Evolutionary conservation across 2,113 vertebrate species (phyloP).

Genomic region (Saguinus midas): DNA sequence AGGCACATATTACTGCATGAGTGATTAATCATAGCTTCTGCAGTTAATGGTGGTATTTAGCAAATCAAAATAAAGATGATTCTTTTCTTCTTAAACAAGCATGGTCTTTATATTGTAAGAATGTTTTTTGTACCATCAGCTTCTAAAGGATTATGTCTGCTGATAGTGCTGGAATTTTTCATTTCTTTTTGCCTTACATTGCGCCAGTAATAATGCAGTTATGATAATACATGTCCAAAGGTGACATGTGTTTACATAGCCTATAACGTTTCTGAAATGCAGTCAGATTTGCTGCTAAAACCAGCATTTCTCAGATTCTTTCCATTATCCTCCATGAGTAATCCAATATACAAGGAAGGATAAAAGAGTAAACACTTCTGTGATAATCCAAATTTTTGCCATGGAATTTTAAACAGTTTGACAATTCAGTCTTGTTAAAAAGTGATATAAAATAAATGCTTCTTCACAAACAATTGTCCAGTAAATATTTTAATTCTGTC

Average conservation of each 20-base stretch:
- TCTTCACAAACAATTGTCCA: slow-evolving; percentile 37
- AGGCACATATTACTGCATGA: background rate
- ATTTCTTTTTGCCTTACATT: background rate
- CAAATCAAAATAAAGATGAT: slow-evolving; percentile 18
- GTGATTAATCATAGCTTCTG: background rate
- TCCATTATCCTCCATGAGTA: slow-evolving; percentile 69
- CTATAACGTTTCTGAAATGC: slow-evolving; percentile 60
- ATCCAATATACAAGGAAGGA: slow-evolving; percentile 55
- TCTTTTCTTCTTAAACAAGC: background rate
- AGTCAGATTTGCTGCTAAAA: slow-evolving; percentile 60
- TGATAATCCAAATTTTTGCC: slow-evolving; percentile 63
- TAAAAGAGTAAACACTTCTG: slow-evolving; percentile 70
- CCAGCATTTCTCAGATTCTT: slow-evolving; percentile 77
- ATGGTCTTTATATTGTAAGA: background rate
- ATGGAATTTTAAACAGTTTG: slow-evolving; percentile 76
- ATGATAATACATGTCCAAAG: slow-evolving; percentile 22
- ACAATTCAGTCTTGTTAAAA: slow-evolving; percentile 56
- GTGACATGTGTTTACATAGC: slow-evolving; percentile 48
- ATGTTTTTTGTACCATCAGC: slow-evolving; percentile 1
- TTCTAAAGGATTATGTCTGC: slow-evolving; percentile 42
- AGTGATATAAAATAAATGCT: slow-evolving; percentile 57
- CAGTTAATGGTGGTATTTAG: slow-evolving; percentile 29
- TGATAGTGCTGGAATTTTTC: background rate
- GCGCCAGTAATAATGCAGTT: background rate
- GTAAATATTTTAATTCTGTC: slow-evolving; percentile 57